phyloP scores from a whole-genome alignment of 2,797 vertebrate genomes.

The Epinephelus awoara region DNA sequence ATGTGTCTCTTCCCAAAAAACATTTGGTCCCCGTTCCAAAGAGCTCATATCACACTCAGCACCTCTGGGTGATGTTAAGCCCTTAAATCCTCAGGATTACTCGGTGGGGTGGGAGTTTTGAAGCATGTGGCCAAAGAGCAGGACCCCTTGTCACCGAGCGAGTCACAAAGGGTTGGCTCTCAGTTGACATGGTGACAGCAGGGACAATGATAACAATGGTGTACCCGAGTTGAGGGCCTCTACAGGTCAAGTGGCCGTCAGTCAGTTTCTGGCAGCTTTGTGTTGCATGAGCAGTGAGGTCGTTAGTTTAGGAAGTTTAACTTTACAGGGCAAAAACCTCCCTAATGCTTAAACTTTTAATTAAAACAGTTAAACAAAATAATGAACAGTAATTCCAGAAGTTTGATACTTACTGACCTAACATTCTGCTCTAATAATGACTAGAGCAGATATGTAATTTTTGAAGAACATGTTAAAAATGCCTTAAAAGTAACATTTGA shows the following conservation, averaged over 20 bases:
- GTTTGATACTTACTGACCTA: not conserved
- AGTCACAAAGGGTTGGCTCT: constrained; percentile 38
- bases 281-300: not conserved
- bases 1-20: constrained; percentile 17
- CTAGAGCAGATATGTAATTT: not conserved
- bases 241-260: constrained; percentile 55
- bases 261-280: constrained; percentile 41
- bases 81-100: constrained; percentile 42
- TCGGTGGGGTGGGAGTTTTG: constrained; percentile 22
- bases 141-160: constrained; percentile 41
- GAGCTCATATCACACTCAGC: constrained; percentile 6
- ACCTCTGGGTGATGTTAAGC: constrained; percentile 23
- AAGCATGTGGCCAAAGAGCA: constrained; percentile 55
- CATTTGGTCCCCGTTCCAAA: not conserved
- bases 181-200: constrained; percentile 61
- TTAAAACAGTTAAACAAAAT: not conserved
- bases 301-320: not conserved
- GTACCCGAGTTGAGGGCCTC: constrained; percentile 23
- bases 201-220: constrained; percentile 50
- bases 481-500: not conserved
- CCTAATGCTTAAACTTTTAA: not conserved
- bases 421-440: not conserved
- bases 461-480: not conserved
- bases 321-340: not conserved
- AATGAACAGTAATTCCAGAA: not conserved